A percentile compares a stretch with the other conserved stretches of the same genome.
Evolutionary conservation across 1,140 invertebrate species (phyloP).

Genomic region (Pseudomyrmex concolor): DNA sequence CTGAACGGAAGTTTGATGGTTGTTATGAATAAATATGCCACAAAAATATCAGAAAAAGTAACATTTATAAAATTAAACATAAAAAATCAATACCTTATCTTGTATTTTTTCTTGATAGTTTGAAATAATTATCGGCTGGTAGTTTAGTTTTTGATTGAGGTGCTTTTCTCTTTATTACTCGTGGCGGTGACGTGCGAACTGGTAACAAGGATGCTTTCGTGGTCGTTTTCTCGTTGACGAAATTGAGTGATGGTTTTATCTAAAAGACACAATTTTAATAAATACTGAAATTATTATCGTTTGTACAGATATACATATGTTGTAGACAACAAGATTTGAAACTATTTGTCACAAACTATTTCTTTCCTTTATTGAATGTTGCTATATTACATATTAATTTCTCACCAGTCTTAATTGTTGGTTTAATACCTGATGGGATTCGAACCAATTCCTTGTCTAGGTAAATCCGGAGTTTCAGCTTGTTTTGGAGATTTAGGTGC

Average conservation of each 20-base stretch:
- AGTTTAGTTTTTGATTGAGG: not conserved
- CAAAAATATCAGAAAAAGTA: not conserved
- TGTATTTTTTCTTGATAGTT: not conserved
- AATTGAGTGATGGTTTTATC: constrained; percentile 59
- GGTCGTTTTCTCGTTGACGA: constrained; percentile 63
- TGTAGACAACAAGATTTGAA: no score
- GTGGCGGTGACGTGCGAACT: constrained; percentile 53
- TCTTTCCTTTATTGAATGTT: no score
- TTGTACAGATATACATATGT: not conserved
- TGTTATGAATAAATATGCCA: not conserved
- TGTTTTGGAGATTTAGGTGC: not conserved
- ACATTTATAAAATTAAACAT: not conserved
- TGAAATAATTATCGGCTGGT: not conserved
- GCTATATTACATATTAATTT: no score
- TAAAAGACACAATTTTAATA: constrained; percentile 1
- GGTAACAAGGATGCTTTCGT: constrained; percentile 55
- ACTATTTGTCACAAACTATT: no score
- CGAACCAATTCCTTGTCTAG: not conserved
- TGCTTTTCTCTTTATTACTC: constrained; percentile 67
- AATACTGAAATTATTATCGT: not conserved
- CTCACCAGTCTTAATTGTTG: not conserved
- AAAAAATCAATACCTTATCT: not conserved
- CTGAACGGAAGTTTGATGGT: constrained; percentile 18
- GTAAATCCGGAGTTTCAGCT: not conserved
- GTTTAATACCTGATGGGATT: constrained; percentile 40